Evolutionary conservation across 2,113 vertebrate species (phyloP).

Genomic region (Irena cyanogastra): DNA sequence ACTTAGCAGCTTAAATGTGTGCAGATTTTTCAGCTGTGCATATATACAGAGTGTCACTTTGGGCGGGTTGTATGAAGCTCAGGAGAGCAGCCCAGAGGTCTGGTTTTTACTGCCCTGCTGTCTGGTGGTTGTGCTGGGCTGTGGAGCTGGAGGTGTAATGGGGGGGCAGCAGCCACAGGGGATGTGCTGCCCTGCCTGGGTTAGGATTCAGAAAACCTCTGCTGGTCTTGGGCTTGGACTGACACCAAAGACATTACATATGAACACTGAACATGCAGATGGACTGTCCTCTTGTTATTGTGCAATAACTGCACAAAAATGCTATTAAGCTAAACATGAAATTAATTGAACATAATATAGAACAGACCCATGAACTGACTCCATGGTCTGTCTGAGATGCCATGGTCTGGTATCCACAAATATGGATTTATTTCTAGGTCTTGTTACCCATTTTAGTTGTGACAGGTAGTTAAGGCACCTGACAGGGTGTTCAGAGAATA

Average conservation of each 20-base stretch:
- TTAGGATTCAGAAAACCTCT: not conserved
- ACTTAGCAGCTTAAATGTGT: slow-evolving; percentile 36
- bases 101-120: not conserved
- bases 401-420: not conserved
- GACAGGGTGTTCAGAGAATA: not conserved
- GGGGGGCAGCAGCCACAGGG: not conserved
- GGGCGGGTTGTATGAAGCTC: not conserved
- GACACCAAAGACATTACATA: not conserved
- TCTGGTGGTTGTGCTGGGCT: not conserved
- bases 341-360: slow-evolving; percentile 11
- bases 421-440: not conserved
- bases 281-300: not conserved
- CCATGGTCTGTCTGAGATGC: not conserved
- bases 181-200: not conserved
- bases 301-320: not conserved
- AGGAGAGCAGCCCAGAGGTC: not conserved
- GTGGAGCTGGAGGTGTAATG: not conserved
- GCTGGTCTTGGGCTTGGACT: not conserved
- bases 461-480: not conserved
- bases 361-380: not conserved
- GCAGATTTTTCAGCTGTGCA: slow-evolving; percentile 47
- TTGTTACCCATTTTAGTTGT: not conserved
- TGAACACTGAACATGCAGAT: not conserved
- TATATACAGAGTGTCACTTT: slow-evolving; percentile 26
- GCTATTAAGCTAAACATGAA: not conserved